Evolutionary conservation across 2,888 invertebrate genomes (phyloP).

Genomic region (Eutolmus rufibarbis): DNA sequence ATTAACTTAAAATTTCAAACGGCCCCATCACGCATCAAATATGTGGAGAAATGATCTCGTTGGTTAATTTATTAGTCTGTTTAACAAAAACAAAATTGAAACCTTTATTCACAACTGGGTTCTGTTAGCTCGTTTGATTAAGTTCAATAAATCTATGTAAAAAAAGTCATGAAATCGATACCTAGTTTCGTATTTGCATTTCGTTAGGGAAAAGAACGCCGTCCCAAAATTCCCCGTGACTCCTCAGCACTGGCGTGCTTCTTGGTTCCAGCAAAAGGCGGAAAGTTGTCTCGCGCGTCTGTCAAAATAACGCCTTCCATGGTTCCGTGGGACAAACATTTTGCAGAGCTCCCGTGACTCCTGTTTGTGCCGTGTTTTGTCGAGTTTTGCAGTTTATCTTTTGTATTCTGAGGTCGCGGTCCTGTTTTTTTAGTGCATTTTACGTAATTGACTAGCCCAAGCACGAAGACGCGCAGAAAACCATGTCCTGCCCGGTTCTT

Average conservation of each 20-base stretch:
- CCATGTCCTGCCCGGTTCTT: constrained; percentile 11
- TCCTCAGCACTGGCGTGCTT: not conserved
- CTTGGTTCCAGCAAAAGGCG: not conserved
- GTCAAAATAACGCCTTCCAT: constrained; percentile 12
- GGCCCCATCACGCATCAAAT: no score
- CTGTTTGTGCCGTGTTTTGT: not conserved
- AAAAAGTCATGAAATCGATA: not conserved
- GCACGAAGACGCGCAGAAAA: not conserved
- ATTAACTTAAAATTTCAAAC: no score
- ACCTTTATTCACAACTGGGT: no score
- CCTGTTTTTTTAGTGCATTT: not conserved
- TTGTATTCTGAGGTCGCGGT: not conserved
- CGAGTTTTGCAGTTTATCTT: not conserved
- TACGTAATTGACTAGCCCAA: not conserved
- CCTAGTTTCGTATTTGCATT: not conserved
- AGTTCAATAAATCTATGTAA: no score
- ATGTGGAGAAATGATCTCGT: no score
- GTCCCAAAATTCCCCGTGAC: not conserved
- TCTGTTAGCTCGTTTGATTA: no score
- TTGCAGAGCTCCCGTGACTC: not conserved
- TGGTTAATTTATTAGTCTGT: no score
- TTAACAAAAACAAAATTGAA: no score
- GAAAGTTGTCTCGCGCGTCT: not conserved
- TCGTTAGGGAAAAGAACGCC: not conserved
- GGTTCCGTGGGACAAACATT: not conserved